A percentile compares a stretch with the other conserved stretches of the same genome.
Conservation (phyloP, 2,797 vertebrate species). For the Lophotriccus pileatus region DNA sequence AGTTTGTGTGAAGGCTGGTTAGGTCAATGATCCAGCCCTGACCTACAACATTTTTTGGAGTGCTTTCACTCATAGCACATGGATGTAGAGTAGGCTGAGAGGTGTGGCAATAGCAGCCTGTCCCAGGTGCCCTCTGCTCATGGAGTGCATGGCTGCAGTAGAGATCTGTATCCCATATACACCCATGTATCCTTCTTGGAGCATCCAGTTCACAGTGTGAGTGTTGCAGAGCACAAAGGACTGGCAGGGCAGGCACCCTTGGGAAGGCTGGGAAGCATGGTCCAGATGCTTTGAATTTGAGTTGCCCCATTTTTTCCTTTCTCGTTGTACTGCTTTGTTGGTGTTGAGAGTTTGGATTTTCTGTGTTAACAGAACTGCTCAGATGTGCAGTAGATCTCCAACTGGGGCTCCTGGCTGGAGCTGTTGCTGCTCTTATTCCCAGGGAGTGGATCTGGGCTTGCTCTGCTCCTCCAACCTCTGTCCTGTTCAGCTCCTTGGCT, state of each 20-base stretch:
- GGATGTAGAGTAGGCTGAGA: background rate
- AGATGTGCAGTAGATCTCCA: conserved; percentile 3
- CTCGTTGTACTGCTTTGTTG: background rate
- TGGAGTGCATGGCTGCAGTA: accelerated
- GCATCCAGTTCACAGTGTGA: accelerated
- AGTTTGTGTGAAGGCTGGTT: background rate
- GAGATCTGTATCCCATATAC: background rate
- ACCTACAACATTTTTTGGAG: background rate
- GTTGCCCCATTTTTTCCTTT: background rate
- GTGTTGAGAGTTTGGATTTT: conserved; percentile 21
- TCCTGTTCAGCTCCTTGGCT: background rate
- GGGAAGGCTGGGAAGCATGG: background rate
- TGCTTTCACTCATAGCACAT: background rate
- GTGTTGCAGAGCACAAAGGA: background rate
- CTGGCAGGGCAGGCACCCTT: background rate
- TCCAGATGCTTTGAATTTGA: background rate
- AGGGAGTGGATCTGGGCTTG: background rate
- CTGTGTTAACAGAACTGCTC: background rate
- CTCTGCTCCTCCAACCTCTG: background rate
- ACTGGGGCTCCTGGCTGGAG: background rate
- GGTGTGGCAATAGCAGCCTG: background rate
- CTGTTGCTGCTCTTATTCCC: conserved; percentile 1
- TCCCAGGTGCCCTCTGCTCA: background rate
- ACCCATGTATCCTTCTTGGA: accelerated
- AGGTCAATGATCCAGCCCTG: background rate